Base-by-base conservation (phyloP, 2,113 vertebrate species). In the Tyrannus savana region DNA sequence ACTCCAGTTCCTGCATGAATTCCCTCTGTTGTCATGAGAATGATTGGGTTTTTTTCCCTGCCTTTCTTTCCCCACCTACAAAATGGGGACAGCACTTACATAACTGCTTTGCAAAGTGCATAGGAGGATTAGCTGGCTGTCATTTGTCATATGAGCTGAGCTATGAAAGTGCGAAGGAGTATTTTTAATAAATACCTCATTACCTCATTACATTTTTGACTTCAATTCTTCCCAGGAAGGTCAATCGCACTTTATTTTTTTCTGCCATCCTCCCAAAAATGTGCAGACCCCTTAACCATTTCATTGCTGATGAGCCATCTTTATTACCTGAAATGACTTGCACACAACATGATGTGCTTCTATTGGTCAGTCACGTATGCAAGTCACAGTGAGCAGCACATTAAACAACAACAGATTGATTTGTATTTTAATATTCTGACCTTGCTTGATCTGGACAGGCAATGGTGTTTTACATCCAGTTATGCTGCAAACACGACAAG, bases 401-500 rank as follows among this genome's bases (percentile, higher is more conserved):
- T 89, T 89, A 81, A 90, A 90, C 47, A 90, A 60, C 81, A 95
- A 77, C 76, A 82, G 47, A 95, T 84, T 95, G 92, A 93, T 96
- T 94, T 93, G 69, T 93, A 84, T 95, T 93, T 94, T 96, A 94
- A 93, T 93, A 93, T 86, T 81, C 62, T 92, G 92, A 93, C 90
- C 94, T 96, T 88, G 88, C 46, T 93, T 89, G 47, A 72, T 66
- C 80, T 73, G 88, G 66, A 84, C 66, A 64, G 64, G 73, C 93
- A 92, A 52, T 72, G 44, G 27, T 68, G 69, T 92, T 94, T 87
- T 92, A 93, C 83, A 93, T 74, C 52, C 72, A 19, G 2, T 72
- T 79, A 60, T 72, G 44, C 39, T 64, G 44, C 76, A 79, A 37
- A 78, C 69, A 81, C 0, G 21, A 90, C 82, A 87, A 56, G 52